Evolutionary conservation across 2,888 invertebrate genomes (phyloP).

Genomic region (Dorcus parallelipipedus): DNA sequence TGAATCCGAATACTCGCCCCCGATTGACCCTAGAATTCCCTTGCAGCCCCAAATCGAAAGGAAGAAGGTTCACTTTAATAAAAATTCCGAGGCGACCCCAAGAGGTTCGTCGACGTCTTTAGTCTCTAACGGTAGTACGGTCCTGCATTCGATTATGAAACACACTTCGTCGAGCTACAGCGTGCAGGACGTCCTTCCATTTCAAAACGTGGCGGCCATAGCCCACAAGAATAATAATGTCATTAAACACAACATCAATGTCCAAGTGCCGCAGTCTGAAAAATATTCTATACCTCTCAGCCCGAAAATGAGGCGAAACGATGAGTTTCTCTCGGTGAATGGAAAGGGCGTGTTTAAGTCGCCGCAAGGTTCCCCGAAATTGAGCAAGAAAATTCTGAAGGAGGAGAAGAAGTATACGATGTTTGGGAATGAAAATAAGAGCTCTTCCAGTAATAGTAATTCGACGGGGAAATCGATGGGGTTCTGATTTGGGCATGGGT

Average conservation of each 20-base stretch:
- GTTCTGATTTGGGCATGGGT: no score
- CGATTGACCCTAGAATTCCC: constrained; percentile 47
- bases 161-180: constrained; percentile 8
- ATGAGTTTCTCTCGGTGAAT: neutral
- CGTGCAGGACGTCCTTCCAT: constrained; percentile 19
- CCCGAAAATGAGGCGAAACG: constrained; percentile 5
- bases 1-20: constrained; percentile 40
- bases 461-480: constrained; percentile 21
- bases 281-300: constrained; percentile 14
- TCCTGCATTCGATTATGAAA: constrained; percentile 13
- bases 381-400: neutral
- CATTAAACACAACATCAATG: constrained; percentile 34
- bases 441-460: constrained; percentile 33
- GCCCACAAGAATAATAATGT: constrained; percentile 5
- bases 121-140: constrained; percentile 1
- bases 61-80: constrained; percentile 21
- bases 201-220: constrained; percentile 17
- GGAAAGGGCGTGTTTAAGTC: neutral
- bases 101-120: constrained; percentile 7
- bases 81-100: constrained; percentile 8
- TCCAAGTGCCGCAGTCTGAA: constrained; percentile 34
- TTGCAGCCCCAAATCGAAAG: constrained; percentile 40
- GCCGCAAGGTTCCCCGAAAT: constrained; percentile 2
- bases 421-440: constrained; percentile 17
- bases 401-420: constrained; percentile 14